Evolutionary conservation across 1,140 invertebrate species (phyloP).

Genomic region (Paralvinella palmiformis): DNA sequence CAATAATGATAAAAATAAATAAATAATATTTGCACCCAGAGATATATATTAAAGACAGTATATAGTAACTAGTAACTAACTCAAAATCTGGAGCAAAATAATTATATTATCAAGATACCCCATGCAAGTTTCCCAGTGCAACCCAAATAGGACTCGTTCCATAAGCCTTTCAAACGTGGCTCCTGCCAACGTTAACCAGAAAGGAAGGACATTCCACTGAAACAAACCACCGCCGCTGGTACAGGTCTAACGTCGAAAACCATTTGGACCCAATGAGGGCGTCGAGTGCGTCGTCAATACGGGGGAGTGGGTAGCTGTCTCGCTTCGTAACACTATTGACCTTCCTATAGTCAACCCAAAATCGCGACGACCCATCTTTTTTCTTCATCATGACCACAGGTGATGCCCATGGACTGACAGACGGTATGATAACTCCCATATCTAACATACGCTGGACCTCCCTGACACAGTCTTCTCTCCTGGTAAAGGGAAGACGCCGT

Average conservation of each 20-base stretch:
- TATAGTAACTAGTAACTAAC: no score
- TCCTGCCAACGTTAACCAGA: no score
- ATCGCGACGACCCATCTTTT: slow-evolving; percentile 24
- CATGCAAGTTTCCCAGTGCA: no score
- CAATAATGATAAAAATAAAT: no score
- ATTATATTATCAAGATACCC: no score
- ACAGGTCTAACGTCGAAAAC: slow-evolving; percentile 27
- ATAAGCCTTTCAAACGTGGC: no score
- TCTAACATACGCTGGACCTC: neutral
- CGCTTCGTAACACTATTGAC: slow-evolving; percentile 29
- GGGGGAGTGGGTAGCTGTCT: slow-evolving; percentile 28
- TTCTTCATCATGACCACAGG: slow-evolving; percentile 33
- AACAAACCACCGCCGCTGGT: no score
- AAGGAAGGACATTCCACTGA: no score
- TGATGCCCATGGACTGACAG: slow-evolving; percentile 31
- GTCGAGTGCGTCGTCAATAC: slow-evolving; percentile 32
- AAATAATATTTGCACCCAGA: no score
- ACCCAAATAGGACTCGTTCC: no score
- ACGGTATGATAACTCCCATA: slow-evolving; percentile 28
- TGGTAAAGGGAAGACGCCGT: neutral
- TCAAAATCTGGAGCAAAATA: no score
- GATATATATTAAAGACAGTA: no score
- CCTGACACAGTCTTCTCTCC: neutral
- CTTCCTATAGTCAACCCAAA: slow-evolving; percentile 32
- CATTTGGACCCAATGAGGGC: slow-evolving; percentile 21